Evolutionary conservation across 2,113 vertebrate genomes (phyloP), one percentile per base, ranked within the genome.

Genomic region (Ceyx melanurus): DNA sequence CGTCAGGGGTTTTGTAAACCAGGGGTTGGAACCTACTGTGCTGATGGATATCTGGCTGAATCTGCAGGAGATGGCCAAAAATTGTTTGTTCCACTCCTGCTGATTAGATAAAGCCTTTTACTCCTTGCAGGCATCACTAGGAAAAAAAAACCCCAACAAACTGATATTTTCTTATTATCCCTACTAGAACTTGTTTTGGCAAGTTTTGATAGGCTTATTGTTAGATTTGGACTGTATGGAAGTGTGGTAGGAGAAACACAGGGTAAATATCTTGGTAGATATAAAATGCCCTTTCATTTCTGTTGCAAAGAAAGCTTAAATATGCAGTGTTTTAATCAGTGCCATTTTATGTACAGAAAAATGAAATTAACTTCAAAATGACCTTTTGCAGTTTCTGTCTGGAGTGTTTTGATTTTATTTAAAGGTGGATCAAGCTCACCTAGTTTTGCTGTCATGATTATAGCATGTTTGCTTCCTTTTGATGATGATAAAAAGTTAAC

Each of bases 31-130:
- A 89, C 10, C 48, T 75, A 53, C 81, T 6, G 1, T 56, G 26
- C 53, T 6, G 3, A 9, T 33, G 58, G 45, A 7, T 90, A 72
- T 92, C 66, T 85, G 87, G 74, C 71, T 76, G 70, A 70, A 82
- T 76, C 82, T 54, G 50, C 42, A 72, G 79, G 79, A 88, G 78
- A 37, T 57, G 31, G 84, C 50, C 81, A 92, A 10, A 84, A 92
- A 77, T 92, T 87, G 45, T 93, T 82, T 53, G 25, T 89, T 94
- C 64, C 22, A 11, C 28, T 92, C n/a, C 66, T 84, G 35, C 51
- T 73, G 81, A 87, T 70, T 78, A 82, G 84, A 84, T 82, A 82
- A 79, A 92, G 37, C 28, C 57, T 83, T 92, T 72, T 28, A 87
- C 35, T 29, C 53, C 58, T 88, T 86, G 42, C 57, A 86, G 31